phyloP scores from a whole-genome alignment of 2,113 vertebrate species.

The Bufo gargarizans region DNA sequence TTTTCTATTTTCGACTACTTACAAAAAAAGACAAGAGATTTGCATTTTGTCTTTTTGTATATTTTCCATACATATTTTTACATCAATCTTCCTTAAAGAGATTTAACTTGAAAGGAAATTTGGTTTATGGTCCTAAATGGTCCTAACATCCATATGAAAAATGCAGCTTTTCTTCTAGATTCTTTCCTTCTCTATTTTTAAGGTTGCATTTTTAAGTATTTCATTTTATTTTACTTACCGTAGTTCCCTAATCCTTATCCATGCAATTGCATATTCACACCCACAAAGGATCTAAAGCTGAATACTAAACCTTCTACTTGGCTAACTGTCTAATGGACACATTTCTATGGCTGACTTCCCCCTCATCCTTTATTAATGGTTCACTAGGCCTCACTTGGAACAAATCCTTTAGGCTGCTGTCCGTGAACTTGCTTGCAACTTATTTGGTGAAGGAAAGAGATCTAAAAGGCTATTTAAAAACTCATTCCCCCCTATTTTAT shows the following conservation, averaged over 20 bases:
- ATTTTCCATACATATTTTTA: slow-evolving; percentile 6
- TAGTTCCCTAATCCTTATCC: slow-evolving; percentile 44
- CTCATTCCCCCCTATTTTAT: slow-evolving; percentile 59
- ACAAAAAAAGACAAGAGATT: background rate
- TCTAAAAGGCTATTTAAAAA: slow-evolving; percentile 58
- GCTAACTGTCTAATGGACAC: slow-evolving; percentile 50
- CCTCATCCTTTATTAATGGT: slow-evolving; percentile 53
- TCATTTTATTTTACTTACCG: slow-evolving; percentile 42
- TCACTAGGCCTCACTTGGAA: slow-evolving; percentile 50
- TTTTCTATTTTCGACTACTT: background rate
- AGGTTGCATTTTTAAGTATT: slow-evolving; percentile 48
- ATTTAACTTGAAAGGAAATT: slow-evolving; percentile 19
- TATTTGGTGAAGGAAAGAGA: slow-evolving; percentile 55
- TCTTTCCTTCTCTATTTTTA: slow-evolving; percentile 20
- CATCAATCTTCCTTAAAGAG: background rate
- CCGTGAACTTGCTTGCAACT: slow-evolving; percentile 55
- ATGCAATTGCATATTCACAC: slow-evolving; percentile 52
- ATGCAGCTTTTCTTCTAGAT: background rate
- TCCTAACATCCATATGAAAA: slow-evolving; percentile 8
- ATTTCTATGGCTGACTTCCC: slow-evolving; percentile 53
- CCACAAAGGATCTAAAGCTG: slow-evolving; percentile 43
- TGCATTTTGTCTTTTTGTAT: background rate
- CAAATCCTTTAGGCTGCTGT: slow-evolving; percentile 49
- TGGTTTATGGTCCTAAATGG: slow-evolving; percentile 19
- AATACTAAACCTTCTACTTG: slow-evolving; percentile 55